A percentile compares a stretch with the other conserved stretches of the same genome.
Evolutionary conservation across 37 sponge, comb jelly and placozoan species (phyloP).

Genomic region (Bolinopsis microptera): DNA sequence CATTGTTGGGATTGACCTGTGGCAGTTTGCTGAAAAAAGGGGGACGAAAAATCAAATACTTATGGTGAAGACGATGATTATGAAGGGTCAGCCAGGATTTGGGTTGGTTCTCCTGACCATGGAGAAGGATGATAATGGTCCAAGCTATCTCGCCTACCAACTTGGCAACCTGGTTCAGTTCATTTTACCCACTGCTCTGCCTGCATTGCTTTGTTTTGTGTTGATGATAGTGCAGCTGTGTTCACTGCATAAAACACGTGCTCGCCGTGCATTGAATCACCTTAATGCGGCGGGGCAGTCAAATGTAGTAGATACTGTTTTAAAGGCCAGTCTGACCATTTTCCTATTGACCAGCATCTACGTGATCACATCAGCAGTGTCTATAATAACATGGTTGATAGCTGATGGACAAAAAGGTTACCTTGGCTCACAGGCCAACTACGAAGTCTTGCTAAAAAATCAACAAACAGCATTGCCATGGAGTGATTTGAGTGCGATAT

Average conservation of each 20-base stretch:
- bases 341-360: not conserved
- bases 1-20: not conserved
- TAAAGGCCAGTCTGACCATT: not conserved
- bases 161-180: not conserved
- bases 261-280: too few species aligned
- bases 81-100: not conserved
- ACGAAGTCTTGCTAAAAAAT: not conserved
- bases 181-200: not conserved
- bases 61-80: not conserved
- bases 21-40: not conserved
- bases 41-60: not conserved
- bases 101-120: not conserved
- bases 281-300: not conserved
- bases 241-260: not conserved
- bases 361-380: not conserved
- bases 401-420: not conserved
- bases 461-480: not conserved
- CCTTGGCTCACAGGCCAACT: not conserved
- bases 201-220: not conserved
- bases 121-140: not conserved
- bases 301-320: not conserved
- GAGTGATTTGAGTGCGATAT: not conserved
- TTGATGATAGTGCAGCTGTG: not conserved
- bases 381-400: not conserved
- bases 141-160: not conserved